phyloP scores from a whole-genome alignment of 2,888 invertebrate species.

The Dasysyrphus albostriatus region DNA sequence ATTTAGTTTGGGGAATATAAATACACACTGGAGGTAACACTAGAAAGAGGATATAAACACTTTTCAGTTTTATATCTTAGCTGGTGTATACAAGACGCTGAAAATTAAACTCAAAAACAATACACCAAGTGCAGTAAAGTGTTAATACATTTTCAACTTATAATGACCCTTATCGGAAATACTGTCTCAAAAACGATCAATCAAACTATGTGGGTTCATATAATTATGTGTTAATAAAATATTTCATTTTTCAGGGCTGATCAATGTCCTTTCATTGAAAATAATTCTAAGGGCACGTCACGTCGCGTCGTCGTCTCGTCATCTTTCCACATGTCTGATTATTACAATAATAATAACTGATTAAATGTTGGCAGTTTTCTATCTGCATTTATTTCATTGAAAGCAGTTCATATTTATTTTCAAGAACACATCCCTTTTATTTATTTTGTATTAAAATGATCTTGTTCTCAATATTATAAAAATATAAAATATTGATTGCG shows the following conservation, averaged over 20 bases:
- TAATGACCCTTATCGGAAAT: too few species aligned
- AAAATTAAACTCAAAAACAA: too few species aligned
- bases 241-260: neutral
- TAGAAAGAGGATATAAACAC: too few species aligned
- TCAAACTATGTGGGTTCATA: too few species aligned
- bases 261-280: constrained; percentile 1
- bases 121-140: too few species aligned
- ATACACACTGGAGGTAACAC: too few species aligned
- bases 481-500: neutral
- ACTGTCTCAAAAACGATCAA: too few species aligned
- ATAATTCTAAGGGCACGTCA: neutral
- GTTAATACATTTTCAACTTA: too few species aligned
- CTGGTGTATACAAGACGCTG: too few species aligned
- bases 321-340: neutral
- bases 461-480: neutral
- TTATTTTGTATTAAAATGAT: neutral
- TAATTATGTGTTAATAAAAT: too few species aligned
- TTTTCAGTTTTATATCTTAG: too few species aligned
- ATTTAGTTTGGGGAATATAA: too few species aligned
- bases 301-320: neutral
- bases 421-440: neutral
- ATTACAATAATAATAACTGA: neutral
- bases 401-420: neutral
- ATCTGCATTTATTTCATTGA: neutral
- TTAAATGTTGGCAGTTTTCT: neutral